Base-by-base conservation (phyloP, 2,888 invertebrate genomes). In the Aphrophora alni region DNA sequence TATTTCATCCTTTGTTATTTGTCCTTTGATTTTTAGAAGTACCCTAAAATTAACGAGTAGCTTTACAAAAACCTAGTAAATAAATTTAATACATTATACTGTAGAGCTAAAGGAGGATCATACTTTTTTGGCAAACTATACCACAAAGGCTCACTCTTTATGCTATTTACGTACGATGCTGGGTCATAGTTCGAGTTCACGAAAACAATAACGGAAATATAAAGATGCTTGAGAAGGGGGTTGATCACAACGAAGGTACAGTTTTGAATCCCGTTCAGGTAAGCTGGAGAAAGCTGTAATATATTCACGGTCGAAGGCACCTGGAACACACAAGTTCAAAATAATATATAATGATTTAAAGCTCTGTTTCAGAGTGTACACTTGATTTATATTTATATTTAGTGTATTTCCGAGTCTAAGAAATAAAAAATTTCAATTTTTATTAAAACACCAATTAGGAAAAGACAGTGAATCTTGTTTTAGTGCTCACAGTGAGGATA, bases 281-380 rank as follows among this genome's bases (percentile, higher is more conserved):
- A 95, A 91, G 85, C 93, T 93, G 38, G 95, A 94, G 86, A 95
- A 93, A 0, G 97, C 96, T 78, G 92, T 90, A 74, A 93, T 90
- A 88, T 97, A 98, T 88, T 98, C 97, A 80, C 95, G 93, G 89
- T 98, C 98, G 87, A 98, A 95, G 27, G 94, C 94, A 86, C 94
- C 94, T 92, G 87, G 33, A 87, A 86, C 81, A 86, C 80, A 59
- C 12, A 8, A 44, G 14, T 14, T 7, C 26, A 85, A 14, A 38
- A 82, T 76, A n/a, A 59, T 26, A 27, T 5, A 69, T 17, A 4
- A 33, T 24, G 8, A 59, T 27, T 10, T 21, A 28, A 26, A 12
- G 3, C 27, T 17, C 8, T n/a, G n/a, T n/a, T n/a, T n/a, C n/a
- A n/a, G n/a, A n/a, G n/a, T n/a, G n/a, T 17, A 17, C 12, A 68